phyloP scores from a whole-genome alignment of 2,888 invertebrate species.

The Hypena proboscidalis region DNA sequence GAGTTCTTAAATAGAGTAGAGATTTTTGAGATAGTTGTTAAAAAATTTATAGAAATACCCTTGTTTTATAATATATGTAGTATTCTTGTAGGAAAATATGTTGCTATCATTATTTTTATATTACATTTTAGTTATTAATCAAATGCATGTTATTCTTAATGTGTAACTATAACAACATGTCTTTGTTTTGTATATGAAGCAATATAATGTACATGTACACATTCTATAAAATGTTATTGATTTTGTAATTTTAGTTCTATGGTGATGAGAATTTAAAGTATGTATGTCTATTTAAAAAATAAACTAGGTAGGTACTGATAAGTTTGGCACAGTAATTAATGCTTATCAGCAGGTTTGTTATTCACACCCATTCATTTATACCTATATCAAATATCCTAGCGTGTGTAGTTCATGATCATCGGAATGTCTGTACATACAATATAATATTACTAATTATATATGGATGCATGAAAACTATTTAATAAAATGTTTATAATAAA shows the following conservation, averaged over 20 bases:
- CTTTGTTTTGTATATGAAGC: neutral
- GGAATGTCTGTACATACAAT: slow-evolving; percentile 23
- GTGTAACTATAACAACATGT: neutral
- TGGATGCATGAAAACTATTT: slow-evolving; percentile 18
- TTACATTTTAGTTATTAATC: slow-evolving; percentile 3
- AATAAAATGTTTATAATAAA: slow-evolving; percentile 18
- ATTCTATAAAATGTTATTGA: slow-evolving; percentile 1
- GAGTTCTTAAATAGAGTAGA: no score
- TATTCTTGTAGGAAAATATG: slow-evolving; percentile 21
- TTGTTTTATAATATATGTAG: neutral
- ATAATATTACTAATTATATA: slow-evolving; percentile 20
- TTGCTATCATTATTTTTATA: slow-evolving; percentile 23
- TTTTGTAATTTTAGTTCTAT: slow-evolving; percentile 14
- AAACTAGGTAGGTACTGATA: slow-evolving; percentile 22
- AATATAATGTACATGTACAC: slow-evolving; percentile 1
- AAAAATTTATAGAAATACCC: no score
- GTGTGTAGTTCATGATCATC: slow-evolving; percentile 17
- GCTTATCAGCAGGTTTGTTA: slow-evolving; percentile 34
- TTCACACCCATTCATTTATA: slow-evolving; percentile 11
- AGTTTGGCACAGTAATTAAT: slow-evolving; percentile 16
- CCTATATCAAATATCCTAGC: slow-evolving; percentile 17
- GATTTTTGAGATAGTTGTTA: no score
- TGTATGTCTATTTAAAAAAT: slow-evolving; percentile 6
- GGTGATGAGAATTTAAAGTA: slow-evolving; percentile 14
- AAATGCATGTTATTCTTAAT: neutral